These are phyloP conservation scores for Pegoplata infirma DNA, from an alignment of 2,888 invertebrate species.

Conservation along the genomic window DNA sequence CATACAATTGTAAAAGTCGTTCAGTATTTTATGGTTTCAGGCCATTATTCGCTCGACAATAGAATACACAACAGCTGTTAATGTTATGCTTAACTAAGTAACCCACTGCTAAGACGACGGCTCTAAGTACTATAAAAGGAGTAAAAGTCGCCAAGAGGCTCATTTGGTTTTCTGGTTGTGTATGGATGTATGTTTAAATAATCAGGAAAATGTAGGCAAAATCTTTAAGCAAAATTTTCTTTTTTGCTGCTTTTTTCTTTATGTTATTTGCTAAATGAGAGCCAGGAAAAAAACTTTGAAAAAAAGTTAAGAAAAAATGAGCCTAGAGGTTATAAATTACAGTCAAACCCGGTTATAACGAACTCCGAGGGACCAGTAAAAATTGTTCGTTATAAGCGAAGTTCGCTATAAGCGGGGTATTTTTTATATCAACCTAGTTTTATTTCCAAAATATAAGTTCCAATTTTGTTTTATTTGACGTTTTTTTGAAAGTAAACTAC, in stretches of 20 bases:
- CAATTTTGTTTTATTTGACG: no score
- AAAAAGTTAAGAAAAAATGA: neutral
- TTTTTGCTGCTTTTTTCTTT: neutral
- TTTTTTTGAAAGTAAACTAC: no score
- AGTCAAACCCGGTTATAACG: no score
- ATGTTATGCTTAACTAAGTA: constrained; percentile 12
- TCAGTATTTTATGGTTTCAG: constrained; percentile 5
- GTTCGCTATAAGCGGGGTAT: no score
- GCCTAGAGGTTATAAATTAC: neutral
- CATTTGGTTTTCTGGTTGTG: constrained; percentile 20
- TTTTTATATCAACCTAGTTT: no score
- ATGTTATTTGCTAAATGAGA: neutral
- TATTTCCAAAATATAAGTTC: no score
- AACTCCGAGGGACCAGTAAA: no score
- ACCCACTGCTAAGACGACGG: neutral
- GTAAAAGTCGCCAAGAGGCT: constrained; percentile 48
- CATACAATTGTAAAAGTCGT: constrained; percentile 12
- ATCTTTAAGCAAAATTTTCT: neutral
- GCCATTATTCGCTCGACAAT: constrained; percentile 13
- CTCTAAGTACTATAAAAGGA: constrained; percentile 26
- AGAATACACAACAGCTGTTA: constrained; percentile 42
- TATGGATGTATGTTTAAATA: constrained; percentile 7
- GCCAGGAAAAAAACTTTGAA: neutral
- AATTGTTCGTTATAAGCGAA: no score
- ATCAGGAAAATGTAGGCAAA: constrained; percentile 9